phyloP scores from a whole-genome alignment of 2,888 invertebrate genomes.

The Cantharis flavilabris region DNA sequence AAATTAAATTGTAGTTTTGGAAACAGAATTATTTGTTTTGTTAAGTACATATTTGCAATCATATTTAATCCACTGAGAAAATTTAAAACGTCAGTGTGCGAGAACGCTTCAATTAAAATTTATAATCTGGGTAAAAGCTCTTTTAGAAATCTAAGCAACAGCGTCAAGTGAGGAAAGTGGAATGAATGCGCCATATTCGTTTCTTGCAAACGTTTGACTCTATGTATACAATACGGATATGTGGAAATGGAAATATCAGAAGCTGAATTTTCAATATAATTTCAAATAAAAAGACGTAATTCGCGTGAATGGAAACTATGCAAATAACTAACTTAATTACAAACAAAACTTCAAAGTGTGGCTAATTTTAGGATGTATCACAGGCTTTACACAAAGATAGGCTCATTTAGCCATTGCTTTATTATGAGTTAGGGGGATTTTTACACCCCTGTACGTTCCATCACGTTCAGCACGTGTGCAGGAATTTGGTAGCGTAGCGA shows the following conservation, averaged over 20 bases:
- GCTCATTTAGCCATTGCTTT: slow-evolving; percentile 7
- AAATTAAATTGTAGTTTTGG: neutral
- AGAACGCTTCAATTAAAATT: slow-evolving; percentile 25
- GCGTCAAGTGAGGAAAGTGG: slow-evolving; percentile 12
- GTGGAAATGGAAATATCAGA: slow-evolving; percentile 3
- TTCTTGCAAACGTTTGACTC: slow-evolving; percentile 8
- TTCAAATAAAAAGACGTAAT: neutral
- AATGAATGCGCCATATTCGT: slow-evolving; percentile 10
- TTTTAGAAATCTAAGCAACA: slow-evolving; percentile 25
- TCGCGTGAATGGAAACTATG: neutral
- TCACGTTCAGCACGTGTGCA: slow-evolving; percentile 20
- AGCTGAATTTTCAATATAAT: neutral
- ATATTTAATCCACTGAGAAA: neutral
- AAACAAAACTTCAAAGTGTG: slow-evolving; percentile 23
- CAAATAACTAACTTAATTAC: neutral
- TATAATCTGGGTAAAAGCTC: slow-evolving; percentile 27
- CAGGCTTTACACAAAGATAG: slow-evolving; percentile 1
- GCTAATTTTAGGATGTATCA: slow-evolving; percentile 15
- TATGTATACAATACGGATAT: neutral
- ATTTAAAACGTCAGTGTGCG: neutral
- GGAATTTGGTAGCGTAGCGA: neutral
- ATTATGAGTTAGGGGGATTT: slow-evolving; percentile 19
- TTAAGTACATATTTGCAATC: neutral
- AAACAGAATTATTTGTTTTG: neutral
- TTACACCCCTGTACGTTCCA: slow-evolving; percentile 11